These are phyloP conservation scores for Lomographa bimaculata DNA, from an alignment of 2,888 invertebrate genomes.

Conservation along the genomic window DNA sequence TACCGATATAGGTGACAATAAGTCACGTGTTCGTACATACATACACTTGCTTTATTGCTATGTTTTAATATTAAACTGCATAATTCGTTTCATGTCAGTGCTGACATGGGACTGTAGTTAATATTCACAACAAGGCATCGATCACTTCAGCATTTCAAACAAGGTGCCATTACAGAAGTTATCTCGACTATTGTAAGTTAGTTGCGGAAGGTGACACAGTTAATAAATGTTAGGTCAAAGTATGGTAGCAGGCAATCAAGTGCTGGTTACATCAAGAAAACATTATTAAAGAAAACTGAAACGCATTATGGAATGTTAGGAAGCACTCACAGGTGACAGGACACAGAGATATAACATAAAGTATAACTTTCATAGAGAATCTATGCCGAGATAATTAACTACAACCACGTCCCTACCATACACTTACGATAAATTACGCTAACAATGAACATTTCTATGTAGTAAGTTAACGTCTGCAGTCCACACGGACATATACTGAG, in stretches of 20 bases:
- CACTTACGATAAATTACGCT: constrained; percentile 79
- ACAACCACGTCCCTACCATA: constrained; percentile 73
- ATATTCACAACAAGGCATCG: constrained; percentile 28
- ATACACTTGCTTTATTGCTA: constrained; percentile 54
- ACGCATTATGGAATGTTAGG: constrained; percentile 71
- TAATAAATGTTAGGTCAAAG: constrained; percentile 29
- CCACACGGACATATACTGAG: constrained; percentile 71
- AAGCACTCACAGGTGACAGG: constrained; percentile 71
- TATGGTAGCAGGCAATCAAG: constrained; percentile 36
- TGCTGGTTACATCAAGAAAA: constrained; percentile 43
- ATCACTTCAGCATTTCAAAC: constrained; percentile 29
- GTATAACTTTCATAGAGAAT: constrained; percentile 39
- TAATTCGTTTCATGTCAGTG: constrained; percentile 34
- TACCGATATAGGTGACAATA: constrained; percentile 32
- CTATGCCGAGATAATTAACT: constrained; percentile 57
- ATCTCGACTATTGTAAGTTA: constrained; percentile 29
- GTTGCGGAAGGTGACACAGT: constrained; percentile 39
- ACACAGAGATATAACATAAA: constrained; percentile 52
- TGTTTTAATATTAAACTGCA: constrained; percentile 48
- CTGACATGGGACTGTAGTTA: constrained; percentile 33
- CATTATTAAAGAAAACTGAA: constrained; percentile 51
- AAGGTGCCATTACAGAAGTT: constrained; percentile 13
- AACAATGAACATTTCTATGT: constrained; percentile 76
- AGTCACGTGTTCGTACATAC: constrained; percentile 56
- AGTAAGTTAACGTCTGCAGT: constrained; percentile 68